A percentile compares a stretch with the other conserved stretches of the same genome.
These are phyloP conservation scores for Rutpela maculata DNA, from an alignment of 2,888 invertebrate genomes.

Conservation along the genomic window DNA sequence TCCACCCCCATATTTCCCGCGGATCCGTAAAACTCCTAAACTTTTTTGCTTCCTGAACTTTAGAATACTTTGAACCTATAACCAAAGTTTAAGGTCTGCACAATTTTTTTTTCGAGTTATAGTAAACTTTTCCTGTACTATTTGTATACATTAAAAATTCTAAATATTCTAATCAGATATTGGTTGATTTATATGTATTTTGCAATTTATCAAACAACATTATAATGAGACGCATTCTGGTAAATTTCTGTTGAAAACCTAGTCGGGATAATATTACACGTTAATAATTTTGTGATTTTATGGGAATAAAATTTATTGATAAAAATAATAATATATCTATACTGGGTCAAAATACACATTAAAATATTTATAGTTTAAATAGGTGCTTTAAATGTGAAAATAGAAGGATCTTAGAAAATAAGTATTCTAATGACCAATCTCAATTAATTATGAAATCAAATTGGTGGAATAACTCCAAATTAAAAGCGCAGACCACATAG, in stretches of 20 bases:
- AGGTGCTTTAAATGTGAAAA: slow-evolving; percentile 21
- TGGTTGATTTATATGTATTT: background rate
- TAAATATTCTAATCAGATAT: background rate
- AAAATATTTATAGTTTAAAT: slow-evolving; percentile 16
- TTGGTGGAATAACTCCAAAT: slow-evolving; percentile 23
- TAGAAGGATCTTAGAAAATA: background rate
- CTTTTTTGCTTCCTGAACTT: too few species aligned
- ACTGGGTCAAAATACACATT: slow-evolving; percentile 26
- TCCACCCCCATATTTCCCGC: too few species aligned
- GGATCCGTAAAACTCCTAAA: too few species aligned
- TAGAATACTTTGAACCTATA: too few species aligned
- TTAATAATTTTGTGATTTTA: background rate
- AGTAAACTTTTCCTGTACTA: too few species aligned
- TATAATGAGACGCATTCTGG: background rate
- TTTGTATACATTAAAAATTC: background rate
- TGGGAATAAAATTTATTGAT: background rate
- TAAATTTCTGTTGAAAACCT: background rate
- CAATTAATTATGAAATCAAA: slow-evolving; percentile 39
- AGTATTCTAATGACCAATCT: slow-evolving; percentile 11
- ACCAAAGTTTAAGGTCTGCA: too few species aligned
- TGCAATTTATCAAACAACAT: background rate
- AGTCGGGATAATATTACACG: background rate
- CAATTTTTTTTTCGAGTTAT: too few species aligned
- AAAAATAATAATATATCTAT: background rate
- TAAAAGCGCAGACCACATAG: slow-evolving; percentile 44